phyloP scores from a whole-genome alignment of 1,140 invertebrate genomes.

The Drosophila varians region DNA sequence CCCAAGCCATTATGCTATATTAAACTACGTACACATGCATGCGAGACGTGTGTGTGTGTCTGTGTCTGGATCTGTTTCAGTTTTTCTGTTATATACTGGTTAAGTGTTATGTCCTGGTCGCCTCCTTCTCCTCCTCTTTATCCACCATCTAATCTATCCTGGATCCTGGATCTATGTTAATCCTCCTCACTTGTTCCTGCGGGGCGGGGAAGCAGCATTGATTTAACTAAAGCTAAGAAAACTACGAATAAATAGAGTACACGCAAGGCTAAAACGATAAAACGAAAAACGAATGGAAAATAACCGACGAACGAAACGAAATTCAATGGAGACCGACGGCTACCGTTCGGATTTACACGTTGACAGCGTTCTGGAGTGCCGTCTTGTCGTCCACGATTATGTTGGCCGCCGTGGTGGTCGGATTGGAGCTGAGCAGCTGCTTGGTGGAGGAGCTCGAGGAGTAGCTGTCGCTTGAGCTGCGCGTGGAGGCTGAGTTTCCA shows the following conservation, averaged over 20 bases:
- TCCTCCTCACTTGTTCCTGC: slow-evolving; percentile 11
- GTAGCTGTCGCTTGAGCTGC: slow-evolving; percentile 90
- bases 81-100: slow-evolving; percentile 29
- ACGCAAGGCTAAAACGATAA: slow-evolving; percentile 36
- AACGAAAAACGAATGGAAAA: background rate
- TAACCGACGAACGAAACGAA: slow-evolving; percentile 3
- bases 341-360: slow-evolving; percentile 54
- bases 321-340: slow-evolving; percentile 3
- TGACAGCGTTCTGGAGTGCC: slow-evolving; percentile 78
- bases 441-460: slow-evolving; percentile 89
- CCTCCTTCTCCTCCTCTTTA: background rate
- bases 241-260: slow-evolving; percentile 45
- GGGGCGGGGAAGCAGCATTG: slow-evolving; percentile 43
- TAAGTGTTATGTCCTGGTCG: slow-evolving; percentile 27
- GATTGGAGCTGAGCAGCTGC: slow-evolving; percentile 85
- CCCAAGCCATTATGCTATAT: slow-evolving; percentile 47
- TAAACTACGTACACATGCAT: slow-evolving; percentile 40
- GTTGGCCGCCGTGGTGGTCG: slow-evolving; percentile 75
- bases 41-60: slow-evolving; percentile 20
- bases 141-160: background rate
- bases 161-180: background rate
- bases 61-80: background rate
- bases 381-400: slow-evolving; percentile 82
- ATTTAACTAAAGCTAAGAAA: slow-evolving; percentile 46
- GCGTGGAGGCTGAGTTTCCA: slow-evolving; percentile 85